A percentile compares a stretch with the other conserved stretches of the same genome.
Conservation (phyloP, 2,888 invertebrate genomes). For the Monochamus alternatus region DNA sequence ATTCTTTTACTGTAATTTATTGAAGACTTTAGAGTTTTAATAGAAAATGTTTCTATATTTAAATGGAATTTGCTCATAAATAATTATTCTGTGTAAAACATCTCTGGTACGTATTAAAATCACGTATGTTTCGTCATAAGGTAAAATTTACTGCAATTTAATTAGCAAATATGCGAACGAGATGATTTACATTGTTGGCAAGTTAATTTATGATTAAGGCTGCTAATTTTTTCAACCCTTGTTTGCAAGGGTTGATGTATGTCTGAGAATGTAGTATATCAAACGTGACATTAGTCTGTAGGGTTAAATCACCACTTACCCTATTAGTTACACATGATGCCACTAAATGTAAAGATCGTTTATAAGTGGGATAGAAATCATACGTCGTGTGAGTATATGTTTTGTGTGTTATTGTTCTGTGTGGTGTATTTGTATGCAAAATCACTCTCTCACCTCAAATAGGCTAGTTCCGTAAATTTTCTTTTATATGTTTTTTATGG, state of each 20-base stretch:
- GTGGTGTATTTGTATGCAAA: not conserved
- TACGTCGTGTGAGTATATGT: not conserved
- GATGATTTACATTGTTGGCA: not conserved
- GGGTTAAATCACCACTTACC: constrained; percentile 12
- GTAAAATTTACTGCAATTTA: no score
- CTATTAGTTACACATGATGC: constrained; percentile 2
- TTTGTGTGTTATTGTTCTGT: not conserved
- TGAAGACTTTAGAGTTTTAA: no score
- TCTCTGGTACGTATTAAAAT: no score
- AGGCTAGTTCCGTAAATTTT: no score
- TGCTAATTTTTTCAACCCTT: constrained; percentile 2
- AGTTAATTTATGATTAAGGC: not conserved
- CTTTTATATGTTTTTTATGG: no score
- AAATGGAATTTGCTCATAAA: no score
- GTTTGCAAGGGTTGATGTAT: not conserved
- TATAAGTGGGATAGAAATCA: not conserved
- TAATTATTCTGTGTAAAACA: no score
- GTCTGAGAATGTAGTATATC: not conserved
- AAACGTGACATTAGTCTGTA: not conserved
- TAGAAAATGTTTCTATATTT: no score
- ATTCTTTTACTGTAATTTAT: not conserved
- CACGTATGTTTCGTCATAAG: no score
- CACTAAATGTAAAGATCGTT: not conserved
- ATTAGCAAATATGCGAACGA: no score
- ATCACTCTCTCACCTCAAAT: not conserved